Percentiles rank a stretch among this genome's conserved stretches.
phyloP scores from a whole-genome alignment of 2,113 vertebrate genomes.

The Ariopsis seemanni region DNA sequence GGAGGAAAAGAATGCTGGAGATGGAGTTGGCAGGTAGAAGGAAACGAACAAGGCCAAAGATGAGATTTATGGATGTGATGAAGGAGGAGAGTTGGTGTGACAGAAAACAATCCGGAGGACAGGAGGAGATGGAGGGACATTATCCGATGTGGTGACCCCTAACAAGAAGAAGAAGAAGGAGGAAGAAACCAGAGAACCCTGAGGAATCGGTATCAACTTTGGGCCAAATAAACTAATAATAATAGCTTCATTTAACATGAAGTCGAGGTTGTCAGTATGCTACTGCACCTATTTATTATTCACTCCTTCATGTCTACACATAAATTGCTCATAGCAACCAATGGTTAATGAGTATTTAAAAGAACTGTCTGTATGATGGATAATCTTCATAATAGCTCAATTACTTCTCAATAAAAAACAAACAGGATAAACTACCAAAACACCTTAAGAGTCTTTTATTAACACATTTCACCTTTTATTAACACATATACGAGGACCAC shows the following conservation, averaged over 20 bases:
- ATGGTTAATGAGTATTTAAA: background rate
- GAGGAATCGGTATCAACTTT: background rate
- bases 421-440: background rate
- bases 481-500: too few species aligned
- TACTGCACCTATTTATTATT: background rate
- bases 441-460: background rate
- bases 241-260: background rate
- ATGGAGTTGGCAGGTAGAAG: too few species aligned
- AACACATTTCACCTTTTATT: background rate
- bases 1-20: background rate
- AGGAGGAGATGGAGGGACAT: too few species aligned
- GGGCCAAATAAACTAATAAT: background rate
- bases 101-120: too few species aligned
- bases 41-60: too few species aligned
- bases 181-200: background rate
- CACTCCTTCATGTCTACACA: background rate
- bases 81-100: too few species aligned
- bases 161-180: too few species aligned
- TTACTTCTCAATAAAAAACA: background rate
- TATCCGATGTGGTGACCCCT: too few species aligned
- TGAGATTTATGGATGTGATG: too few species aligned
- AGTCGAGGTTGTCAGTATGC: background rate
- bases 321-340: background rate
- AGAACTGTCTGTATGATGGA: background rate
- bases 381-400: background rate